Base-by-base conservation (phyloP, 92 coral and sea anemone species). In the Phymanthus crucifer region DNA sequence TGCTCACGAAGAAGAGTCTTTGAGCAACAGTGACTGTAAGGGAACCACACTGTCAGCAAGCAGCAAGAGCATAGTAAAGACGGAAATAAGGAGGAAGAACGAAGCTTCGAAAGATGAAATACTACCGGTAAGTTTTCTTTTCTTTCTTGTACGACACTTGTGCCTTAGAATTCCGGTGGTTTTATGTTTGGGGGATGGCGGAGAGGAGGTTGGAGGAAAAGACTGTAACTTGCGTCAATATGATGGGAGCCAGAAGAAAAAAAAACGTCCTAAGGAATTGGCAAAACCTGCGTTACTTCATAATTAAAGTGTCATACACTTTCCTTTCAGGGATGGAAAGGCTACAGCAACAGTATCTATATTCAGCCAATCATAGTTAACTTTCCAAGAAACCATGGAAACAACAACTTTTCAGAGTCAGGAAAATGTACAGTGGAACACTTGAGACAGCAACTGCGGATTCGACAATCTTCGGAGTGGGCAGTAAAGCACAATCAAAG, bases 301-400 rank as follows among this genome's bases (percentile, higher is more conserved):
- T 21, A 6, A 19, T 7, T 0, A 43, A 16, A 35, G 6, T 75
- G 2, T 50, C 14, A 19, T 10, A 34, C 13, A 3, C 54, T 21
- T 52, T 70, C 19, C 34, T 54, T 50, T 40, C 56, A 92, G 97
- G 92, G 94, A 7, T 92, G 97, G 94, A 90, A 87, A 78, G 97
- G 97, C 67, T 92, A 87, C 82, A 76, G 90, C 54, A 92, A 90
- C 66, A 89, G 79, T 73, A 87, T 92, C 58, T 92, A 92, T 70
- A 90, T 92, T 58, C 91, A 87, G 65, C 97, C 97, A 47, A 90
- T 92, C 69, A 78, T 81, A 45, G 91, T 92, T 0, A 84, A 87
- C 78, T 79, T 70, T 35, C 54, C 83, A 17, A 24, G 54, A 23
- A 68, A 70, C 40, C 86, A 78, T 11, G 75, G 71, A 50, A 48